Conservation (phyloP, 2,113 vertebrate genomes). For the Herpetotheres cachinnans region DNA sequence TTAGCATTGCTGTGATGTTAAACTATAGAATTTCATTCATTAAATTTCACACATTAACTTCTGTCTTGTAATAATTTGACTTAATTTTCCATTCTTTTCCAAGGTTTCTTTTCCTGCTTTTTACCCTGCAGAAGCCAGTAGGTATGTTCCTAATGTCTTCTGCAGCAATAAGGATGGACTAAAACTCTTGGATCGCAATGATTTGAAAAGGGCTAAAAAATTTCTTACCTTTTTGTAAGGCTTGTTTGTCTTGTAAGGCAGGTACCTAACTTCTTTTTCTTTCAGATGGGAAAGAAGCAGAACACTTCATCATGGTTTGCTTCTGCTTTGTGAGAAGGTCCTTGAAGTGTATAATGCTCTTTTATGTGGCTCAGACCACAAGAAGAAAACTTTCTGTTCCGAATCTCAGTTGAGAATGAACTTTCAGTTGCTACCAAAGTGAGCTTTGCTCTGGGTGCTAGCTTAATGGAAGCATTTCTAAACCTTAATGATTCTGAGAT, state of each 20-base stretch:
- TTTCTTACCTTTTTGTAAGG: neutral
- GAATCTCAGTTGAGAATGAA: neutral
- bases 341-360: neutral
- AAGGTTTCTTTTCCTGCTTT: neutral
- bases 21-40: neutral
- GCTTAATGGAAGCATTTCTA: neutral
- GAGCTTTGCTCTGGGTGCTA: neutral
- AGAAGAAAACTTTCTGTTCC: neutral
- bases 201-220: neutral
- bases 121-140: neutral
- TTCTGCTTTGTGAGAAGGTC: neutral
- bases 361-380: slow-evolving; percentile 6
- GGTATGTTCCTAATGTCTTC: neutral
- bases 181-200: neutral
- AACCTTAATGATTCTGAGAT: neutral
- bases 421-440: neutral
- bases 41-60: neutral
- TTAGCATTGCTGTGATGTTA: neutral
- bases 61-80: neutral
- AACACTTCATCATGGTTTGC: neutral
- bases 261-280: neutral
- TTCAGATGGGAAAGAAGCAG: neutral
- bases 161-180: neutral
- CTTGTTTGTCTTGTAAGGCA: neutral
- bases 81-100: neutral